A percentile compares a stretch with the other conserved stretches of the same genome.
phyloP scores from a whole-genome alignment of 2,888 invertebrate genomes.

The Scaptomyza flava region DNA sequence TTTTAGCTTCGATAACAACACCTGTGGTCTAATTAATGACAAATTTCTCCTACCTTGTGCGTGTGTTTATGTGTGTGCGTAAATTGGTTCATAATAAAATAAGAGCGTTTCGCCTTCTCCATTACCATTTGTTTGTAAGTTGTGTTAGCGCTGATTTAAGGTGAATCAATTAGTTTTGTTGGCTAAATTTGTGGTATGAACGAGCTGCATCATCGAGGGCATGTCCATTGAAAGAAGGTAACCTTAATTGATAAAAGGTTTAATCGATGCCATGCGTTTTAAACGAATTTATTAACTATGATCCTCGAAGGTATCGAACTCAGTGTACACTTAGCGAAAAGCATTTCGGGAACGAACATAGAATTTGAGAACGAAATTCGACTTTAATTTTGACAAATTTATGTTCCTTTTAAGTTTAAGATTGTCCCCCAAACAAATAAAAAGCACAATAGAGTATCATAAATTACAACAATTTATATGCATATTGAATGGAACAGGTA shows the following conservation, averaged over 20 bases:
- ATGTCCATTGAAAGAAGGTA: not conserved
- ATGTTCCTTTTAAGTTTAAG: not conserved
- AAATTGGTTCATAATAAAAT: slow-evolving; percentile 46
- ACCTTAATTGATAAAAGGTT: not conserved
- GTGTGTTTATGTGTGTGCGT: slow-evolving; percentile 37
- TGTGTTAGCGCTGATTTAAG: slow-evolving; percentile 44
- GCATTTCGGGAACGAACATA: not conserved
- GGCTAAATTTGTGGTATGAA: not conserved
- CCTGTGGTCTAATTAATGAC: slow-evolving; percentile 75
- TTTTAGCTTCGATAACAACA: slow-evolving; percentile 35
- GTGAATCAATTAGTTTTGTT: slow-evolving; percentile 36
- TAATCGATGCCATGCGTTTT: not conserved
- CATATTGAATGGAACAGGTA: not conserved
- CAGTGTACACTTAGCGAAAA: no score
- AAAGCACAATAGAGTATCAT: not conserved
- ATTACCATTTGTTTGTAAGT: slow-evolving; percentile 40
- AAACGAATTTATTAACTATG: slow-evolving; percentile 13
- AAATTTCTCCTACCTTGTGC: slow-evolving; percentile 51
- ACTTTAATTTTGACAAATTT: no score
- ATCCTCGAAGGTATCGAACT: not conserved
- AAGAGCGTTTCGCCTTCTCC: slow-evolving; percentile 27
- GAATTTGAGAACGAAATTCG: not conserved
- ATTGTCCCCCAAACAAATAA: not conserved
- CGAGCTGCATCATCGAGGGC: slow-evolving; percentile 6
- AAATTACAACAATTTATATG: slow-evolving; percentile 1